Conservation (phyloP, 1,140 invertebrate species). For the Sycophila sp. region DNA sequence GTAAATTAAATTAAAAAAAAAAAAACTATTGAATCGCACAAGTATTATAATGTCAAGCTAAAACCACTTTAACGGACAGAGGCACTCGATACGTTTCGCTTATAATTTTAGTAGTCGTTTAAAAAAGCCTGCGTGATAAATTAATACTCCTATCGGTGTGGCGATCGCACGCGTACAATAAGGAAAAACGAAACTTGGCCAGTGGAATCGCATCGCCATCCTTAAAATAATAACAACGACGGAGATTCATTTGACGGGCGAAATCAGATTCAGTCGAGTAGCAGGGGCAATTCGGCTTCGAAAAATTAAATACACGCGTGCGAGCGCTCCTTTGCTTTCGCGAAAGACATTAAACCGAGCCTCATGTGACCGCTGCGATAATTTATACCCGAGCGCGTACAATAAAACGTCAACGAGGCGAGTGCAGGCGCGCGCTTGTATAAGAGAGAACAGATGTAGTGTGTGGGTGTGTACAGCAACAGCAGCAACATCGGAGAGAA, state of each 20-base stretch:
- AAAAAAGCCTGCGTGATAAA: too few relatives aligned
- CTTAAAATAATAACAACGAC: too few relatives aligned
- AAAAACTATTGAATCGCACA: background rate
- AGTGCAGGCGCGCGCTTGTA: slow-evolving; percentile 28
- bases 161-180: too few relatives aligned
- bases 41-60: background rate
- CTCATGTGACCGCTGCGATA: slow-evolving; percentile 38
- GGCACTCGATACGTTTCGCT: too few relatives aligned
- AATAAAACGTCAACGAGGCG: slow-evolving; percentile 49
- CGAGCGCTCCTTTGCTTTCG: slow-evolving; percentile 20
- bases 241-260: too few relatives aligned
- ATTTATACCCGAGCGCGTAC: slow-evolving; percentile 49
- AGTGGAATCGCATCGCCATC: too few relatives aligned
- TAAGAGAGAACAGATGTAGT: slow-evolving; percentile 47
- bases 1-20: slow-evolving; percentile 19
- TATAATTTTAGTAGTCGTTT: too few relatives aligned
- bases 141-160: too few relatives aligned
- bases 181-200: too few relatives aligned
- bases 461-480: slow-evolving; percentile 57
- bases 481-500: slow-evolving; percentile 31
- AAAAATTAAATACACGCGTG: slow-evolving; percentile 39
- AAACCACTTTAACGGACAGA: too few relatives aligned
- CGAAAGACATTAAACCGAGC: slow-evolving; percentile 17
- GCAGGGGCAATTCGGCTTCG: background rate
- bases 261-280: too few relatives aligned